Evolutionary conservation across 37 sponge, comb jelly and placozoan genomes (phyloP).

Genomic region (Crambe crambe): DNA sequence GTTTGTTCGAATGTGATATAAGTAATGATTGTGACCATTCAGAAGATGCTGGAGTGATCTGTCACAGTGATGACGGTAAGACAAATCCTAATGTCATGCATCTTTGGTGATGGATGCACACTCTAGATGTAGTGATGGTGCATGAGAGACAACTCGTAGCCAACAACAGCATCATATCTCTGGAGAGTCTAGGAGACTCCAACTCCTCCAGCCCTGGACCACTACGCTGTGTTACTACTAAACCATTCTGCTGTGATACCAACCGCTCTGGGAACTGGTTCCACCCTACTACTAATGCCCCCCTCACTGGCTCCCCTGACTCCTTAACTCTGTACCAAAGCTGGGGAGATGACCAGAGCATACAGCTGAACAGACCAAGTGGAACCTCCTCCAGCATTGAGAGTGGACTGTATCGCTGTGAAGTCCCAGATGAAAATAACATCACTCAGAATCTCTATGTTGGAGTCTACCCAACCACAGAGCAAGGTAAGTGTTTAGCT

Average conservation of each 20-base stretch:
- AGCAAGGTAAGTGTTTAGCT: conserved; percentile 1
- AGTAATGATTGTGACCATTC: neutral
- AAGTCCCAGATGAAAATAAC: conserved; percentile 5
- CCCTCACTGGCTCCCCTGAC: neutral
- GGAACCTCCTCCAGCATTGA: neutral
- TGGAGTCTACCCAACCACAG: neutral
- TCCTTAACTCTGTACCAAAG: neutral
- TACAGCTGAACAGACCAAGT: conserved; percentile 2
- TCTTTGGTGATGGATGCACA: neutral
- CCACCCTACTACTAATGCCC: neutral
- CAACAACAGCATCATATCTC: conserved; percentile 1
- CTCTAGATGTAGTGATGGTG: neutral
- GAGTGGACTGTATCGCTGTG: conserved; percentile 11
- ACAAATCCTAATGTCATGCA: neutral
- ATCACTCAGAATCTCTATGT: conserved; percentile 14
- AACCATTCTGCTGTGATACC: conserved; percentile 2
- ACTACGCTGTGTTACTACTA: neutral
- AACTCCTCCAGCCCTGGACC: neutral
- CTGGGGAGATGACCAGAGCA: conserved; percentile 5
- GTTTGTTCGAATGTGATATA: neutral
- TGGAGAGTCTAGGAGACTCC: neutral
- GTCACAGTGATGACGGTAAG: conserved; percentile 5
- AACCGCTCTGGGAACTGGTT: conserved; percentile 16
- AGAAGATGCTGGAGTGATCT: conserved; percentile 13
- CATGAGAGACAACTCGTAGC: neutral